These are phyloP conservation scores for Onychorhynchus coronatus DNA, from an alignment of 2,113 vertebrate species.

Conservation along the genomic window DNA sequence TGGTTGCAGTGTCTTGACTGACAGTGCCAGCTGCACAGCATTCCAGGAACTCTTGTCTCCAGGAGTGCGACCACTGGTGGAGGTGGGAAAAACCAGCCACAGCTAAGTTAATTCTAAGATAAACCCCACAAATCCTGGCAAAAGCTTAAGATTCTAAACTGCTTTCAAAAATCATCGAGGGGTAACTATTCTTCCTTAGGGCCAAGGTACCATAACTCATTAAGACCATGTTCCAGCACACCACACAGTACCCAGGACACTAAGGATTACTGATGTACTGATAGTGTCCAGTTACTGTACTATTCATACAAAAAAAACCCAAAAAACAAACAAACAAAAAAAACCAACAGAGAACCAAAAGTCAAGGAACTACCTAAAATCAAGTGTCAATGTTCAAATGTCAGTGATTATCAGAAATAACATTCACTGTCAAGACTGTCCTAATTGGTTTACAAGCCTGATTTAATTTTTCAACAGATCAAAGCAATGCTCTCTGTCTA, in stretches of 20 bases:
- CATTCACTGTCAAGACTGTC: neutral
- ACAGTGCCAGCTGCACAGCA: neutral
- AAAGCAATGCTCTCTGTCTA: neutral
- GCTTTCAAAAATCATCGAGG: neutral
- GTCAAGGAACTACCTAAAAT: neutral
- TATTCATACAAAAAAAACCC: neutral
- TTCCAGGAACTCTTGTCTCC: neutral
- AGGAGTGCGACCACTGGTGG: fast-evolving
- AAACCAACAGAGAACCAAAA: neutral
- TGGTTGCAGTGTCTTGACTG: neutral
- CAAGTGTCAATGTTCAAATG: neutral
- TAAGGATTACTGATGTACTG: neutral
- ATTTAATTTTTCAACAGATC: neutral
- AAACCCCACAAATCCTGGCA: neutral
- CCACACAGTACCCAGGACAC: too few species aligned
- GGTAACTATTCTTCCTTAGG: neutral
- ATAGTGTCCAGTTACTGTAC: neutral
- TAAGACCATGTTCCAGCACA: neutral
- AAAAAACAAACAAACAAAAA: neutral
- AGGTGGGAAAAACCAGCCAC: neutral
- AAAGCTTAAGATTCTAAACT: neutral
- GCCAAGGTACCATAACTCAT: neutral
- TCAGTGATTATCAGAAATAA: neutral
- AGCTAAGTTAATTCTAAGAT: neutral
- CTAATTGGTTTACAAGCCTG: neutral